These are phyloP conservation scores for Chelon labrosus DNA, from an alignment of 2,797 vertebrate genomes.

Conservation along the genomic window DNA sequence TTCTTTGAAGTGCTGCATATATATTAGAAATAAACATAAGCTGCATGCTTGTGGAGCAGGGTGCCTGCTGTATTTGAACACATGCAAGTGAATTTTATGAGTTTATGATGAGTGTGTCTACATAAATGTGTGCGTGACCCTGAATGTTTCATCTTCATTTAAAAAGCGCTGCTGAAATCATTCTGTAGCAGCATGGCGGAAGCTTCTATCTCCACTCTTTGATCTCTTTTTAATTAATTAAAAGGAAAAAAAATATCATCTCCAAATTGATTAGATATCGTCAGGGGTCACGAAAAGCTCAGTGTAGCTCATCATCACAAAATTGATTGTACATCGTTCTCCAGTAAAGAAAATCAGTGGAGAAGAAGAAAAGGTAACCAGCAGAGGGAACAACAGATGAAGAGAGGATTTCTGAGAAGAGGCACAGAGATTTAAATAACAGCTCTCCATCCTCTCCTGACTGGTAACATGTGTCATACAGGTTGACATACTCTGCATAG, in stretches of 20 bases:
- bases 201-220: constrained; percentile 58
- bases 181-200: background rate
- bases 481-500: constrained; percentile 36
- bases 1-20: constrained; percentile 77
- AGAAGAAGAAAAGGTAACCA: constrained; percentile 8
- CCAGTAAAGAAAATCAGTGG: constrained; percentile 21
- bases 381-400: background rate
- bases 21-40: constrained; percentile 76
- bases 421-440: constrained; percentile 19
- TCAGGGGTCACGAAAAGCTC: constrained; percentile 42
- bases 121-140: constrained; percentile 33
- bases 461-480: constrained; percentile 1
- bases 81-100: constrained; percentile 22
- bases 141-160: constrained; percentile 52
- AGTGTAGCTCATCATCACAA: constrained; percentile 41
- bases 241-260: constrained; percentile 17
- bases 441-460: constrained; percentile 8
- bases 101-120: constrained; percentile 24
- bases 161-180: constrained; percentile 36
- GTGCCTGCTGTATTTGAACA: constrained; percentile 9
- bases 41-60: constrained; percentile 52
- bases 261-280: constrained; percentile 53
- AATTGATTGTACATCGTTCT: constrained; percentile 32
- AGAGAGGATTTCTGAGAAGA: background rate
- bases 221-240: constrained; percentile 66